A percentile compares a stretch with the other conserved stretches of the same genome.
These are phyloP conservation scores for Trididemnum clinides DNA, from an alignment of 23 tunicate species.

Conservation along the genomic window DNA sequence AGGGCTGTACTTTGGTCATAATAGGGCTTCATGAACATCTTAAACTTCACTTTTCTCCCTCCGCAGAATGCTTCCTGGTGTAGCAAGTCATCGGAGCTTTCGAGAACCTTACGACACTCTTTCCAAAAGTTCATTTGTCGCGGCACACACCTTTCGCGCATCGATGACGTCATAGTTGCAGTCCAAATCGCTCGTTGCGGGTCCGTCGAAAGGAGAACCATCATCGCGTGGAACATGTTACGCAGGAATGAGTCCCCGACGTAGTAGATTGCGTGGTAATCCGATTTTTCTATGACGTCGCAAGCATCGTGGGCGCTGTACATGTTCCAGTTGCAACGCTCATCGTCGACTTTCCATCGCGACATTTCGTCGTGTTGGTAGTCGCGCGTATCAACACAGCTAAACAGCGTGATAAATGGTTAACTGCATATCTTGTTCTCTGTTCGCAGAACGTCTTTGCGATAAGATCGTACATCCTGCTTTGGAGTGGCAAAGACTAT, in stretches of 20 bases:
- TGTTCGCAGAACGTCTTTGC: no score
- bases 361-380: slow-evolving; percentile 44
- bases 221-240: slow-evolving; percentile 47
- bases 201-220: slow-evolving; percentile 35
- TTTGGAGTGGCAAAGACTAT: no score
- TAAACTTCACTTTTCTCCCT: slow-evolving; percentile 47
- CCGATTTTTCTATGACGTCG: slow-evolving; percentile 52
- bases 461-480: no score
- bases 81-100: slow-evolving; percentile 37
- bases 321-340: slow-evolving; percentile 39
- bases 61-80: slow-evolving; percentile 44
- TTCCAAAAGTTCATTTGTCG: slow-evolving; percentile 32
- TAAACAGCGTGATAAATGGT: not conserved
- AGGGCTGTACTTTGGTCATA: slow-evolving; percentile 21
- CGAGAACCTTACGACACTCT: slow-evolving; percentile 26
- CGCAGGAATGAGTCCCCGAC: slow-evolving; percentile 67
- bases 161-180: slow-evolving; percentile 21
- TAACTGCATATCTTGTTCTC: not conserved
- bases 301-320: slow-evolving; percentile 56
- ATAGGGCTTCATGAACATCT: slow-evolving; percentile 25
- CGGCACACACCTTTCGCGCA: slow-evolving; percentile 10
- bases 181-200: slow-evolving; percentile 51
- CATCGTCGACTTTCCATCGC: slow-evolving; percentile 43
- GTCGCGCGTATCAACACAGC: slow-evolving; percentile 54
- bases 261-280: slow-evolving; percentile 43